A percentile compares a stretch with the other conserved stretches of the same genome.
These are phyloP conservation scores for Lithobates sylvaticus DNA, from an alignment of 2,797 vertebrate species.

Conservation along the genomic window DNA sequence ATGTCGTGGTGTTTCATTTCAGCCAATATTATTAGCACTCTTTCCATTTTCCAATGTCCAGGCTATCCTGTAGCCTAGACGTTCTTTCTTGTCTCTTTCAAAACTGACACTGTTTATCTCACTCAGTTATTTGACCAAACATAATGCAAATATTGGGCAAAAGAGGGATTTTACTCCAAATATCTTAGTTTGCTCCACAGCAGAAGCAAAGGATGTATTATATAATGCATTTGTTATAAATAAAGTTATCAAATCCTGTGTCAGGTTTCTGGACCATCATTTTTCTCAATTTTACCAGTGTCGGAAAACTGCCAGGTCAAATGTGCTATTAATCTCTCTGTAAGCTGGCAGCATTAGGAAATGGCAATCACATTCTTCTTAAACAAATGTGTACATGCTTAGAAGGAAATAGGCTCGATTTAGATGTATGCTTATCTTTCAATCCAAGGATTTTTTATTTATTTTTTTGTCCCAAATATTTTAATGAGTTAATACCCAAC, in stretches of 20 bases:
- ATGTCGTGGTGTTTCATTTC: background rate
- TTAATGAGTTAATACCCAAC: background rate
- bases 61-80: background rate
- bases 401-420: conserved; percentile 15
- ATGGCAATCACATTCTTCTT: conserved; percentile 32
- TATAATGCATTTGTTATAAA: conserved; percentile 44
- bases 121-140: background rate
- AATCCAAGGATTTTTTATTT: background rate
- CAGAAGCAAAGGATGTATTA: background rate
- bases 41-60: background rate
- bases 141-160: conserved; percentile 4
- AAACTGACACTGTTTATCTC: background rate
- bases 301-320: conserved; percentile 55
- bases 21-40: background rate
- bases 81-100: background rate
- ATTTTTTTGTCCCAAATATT: background rate
- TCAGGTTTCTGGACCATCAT: conserved; percentile 18
- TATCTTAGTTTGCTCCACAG: conserved; percentile 5
- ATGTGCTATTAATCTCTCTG: conserved; percentile 54
- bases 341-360: conserved; percentile 31
- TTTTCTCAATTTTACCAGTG: conserved; percentile 43
- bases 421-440: background rate
- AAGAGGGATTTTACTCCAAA: background rate
- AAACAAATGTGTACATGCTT: conserved; percentile 46
- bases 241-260: background rate